These are phyloP conservation scores for Rhineura floridana DNA, from an alignment of 2,113 vertebrate species.

Conservation along the genomic window DNA sequence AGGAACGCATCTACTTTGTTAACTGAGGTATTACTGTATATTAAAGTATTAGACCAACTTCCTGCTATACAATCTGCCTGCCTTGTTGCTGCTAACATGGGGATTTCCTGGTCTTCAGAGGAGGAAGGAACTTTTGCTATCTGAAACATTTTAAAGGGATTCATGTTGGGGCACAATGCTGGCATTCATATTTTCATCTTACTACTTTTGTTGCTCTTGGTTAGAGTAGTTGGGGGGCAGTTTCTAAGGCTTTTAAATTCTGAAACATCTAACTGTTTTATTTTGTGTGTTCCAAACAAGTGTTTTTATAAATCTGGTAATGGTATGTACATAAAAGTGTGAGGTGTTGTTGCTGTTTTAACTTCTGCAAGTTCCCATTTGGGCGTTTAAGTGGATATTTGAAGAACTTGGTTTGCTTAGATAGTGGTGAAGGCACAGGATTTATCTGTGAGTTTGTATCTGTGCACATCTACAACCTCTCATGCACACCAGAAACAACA, in stretches of 20 bases:
- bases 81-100: constrained; percentile 28
- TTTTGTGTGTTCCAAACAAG: background rate
- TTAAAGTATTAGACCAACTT: constrained; percentile 44
- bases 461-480: background rate
- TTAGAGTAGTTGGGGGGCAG: background rate
- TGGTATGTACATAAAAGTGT: background rate
- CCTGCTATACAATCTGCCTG: constrained; percentile 39
- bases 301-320: background rate
- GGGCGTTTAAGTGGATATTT: background rate
- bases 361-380: background rate
- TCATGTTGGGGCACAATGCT: constrained; percentile 23
- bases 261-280: background rate
- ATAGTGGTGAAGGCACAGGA: constrained; percentile 28
- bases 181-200: constrained; percentile 20
- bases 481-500: constrained; percentile 17
- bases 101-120: constrained; percentile 44
- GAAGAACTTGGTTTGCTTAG: background rate
- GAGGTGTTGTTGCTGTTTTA: background rate
- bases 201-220: constrained; percentile 27
- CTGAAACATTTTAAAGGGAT: constrained; percentile 36
- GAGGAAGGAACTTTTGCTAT: constrained; percentile 30
- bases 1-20: too few species aligned
- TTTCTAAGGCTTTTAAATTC: constrained; percentile 1
- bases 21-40: too few species aligned
- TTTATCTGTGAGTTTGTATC: background rate